Evolutionary conservation across 2,113 vertebrate species (phyloP).

Genomic region (Plotosus lineatus): DNA sequence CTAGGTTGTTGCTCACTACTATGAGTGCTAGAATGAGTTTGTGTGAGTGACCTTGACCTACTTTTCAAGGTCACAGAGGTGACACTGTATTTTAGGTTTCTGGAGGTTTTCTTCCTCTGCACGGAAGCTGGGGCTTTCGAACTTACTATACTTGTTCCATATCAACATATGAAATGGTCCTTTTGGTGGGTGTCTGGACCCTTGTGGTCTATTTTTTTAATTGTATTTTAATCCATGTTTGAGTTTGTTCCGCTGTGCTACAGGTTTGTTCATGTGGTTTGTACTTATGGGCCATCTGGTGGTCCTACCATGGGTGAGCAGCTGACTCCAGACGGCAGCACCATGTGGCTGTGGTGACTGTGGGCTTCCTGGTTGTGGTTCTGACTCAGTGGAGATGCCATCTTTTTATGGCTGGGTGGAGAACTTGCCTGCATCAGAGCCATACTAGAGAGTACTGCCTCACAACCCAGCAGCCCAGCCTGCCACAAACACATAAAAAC

Average conservation of each 20-base stretch:
- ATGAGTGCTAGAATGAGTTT: no score
- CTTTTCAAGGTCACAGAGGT: no score
- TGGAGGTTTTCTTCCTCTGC: no score
- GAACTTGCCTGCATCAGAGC: conserved; percentile 80
- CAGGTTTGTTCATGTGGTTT: neutral
- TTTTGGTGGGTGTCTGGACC: no score
- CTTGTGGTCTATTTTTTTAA: neutral
- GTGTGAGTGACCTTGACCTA: no score
- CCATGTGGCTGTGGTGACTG: conserved; percentile 71
- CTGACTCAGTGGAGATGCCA: conserved; percentile 69
- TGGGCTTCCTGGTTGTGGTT: conserved; percentile 66
- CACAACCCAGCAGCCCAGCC: conserved; percentile 79
- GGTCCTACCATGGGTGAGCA: conserved; percentile 74
- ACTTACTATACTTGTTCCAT: no score
- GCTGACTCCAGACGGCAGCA: conserved; percentile 68
- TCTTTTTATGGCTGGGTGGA: conserved; percentile 75
- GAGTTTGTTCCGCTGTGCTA: neutral
- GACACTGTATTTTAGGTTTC: no score
- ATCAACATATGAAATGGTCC: no score
- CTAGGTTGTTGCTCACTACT: no score
- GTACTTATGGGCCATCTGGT: neutral
- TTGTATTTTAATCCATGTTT: no score
- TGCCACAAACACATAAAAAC: conserved; percentile 57
- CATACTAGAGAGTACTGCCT: conserved; percentile 79
- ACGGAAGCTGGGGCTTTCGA: no score